These are phyloP conservation scores for Cheilosia grossa DNA, from an alignment of 2,888 invertebrate genomes.

Conservation along the genomic window DNA sequence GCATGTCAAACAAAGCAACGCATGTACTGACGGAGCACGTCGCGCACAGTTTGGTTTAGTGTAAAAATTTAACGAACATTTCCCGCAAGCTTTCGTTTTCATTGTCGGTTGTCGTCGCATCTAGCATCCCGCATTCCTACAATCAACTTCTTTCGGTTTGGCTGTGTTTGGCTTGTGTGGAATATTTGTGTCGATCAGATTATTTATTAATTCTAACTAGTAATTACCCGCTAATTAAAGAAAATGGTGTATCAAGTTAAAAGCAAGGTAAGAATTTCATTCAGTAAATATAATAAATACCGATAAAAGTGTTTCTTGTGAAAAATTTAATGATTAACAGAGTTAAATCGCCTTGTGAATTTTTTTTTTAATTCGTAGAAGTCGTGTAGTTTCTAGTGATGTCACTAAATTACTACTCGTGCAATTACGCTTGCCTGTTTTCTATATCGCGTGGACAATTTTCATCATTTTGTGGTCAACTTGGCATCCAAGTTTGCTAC, in stretches of 20 bases:
- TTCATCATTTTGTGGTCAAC: constrained; percentile 24
- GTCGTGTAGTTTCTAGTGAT: constrained; percentile 40
- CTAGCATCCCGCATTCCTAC: constrained; percentile 58
- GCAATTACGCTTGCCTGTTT: constrained; percentile 4
- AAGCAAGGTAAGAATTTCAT: constrained; percentile 78
- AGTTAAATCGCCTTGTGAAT: not conserved
- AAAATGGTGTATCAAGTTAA: constrained; percentile 81
- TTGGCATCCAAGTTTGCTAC: not conserved
- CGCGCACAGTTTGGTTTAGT: no score
- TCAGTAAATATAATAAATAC: not conserved
- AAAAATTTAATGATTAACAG: not conserved
- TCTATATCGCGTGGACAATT: constrained; percentile 31
- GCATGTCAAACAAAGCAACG: not conserved
- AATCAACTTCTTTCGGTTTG: constrained; percentile 38
- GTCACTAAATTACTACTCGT: constrained; percentile 42
- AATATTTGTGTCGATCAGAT: constrained; percentile 20
- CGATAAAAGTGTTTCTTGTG: not conserved
- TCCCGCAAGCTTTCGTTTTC: not conserved
- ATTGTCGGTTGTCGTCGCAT: not conserved
- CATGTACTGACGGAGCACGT: no score
- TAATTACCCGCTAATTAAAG: constrained; percentile 58
- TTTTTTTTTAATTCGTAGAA: not conserved
- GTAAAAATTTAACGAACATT: constrained; percentile 8
- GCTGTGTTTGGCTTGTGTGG: constrained; percentile 51
- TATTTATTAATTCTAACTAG: constrained; percentile 31